These are phyloP conservation scores for Patella ulyssiponensis DNA, from an alignment of 2,888 invertebrate genomes.

Conservation along the genomic window DNA sequence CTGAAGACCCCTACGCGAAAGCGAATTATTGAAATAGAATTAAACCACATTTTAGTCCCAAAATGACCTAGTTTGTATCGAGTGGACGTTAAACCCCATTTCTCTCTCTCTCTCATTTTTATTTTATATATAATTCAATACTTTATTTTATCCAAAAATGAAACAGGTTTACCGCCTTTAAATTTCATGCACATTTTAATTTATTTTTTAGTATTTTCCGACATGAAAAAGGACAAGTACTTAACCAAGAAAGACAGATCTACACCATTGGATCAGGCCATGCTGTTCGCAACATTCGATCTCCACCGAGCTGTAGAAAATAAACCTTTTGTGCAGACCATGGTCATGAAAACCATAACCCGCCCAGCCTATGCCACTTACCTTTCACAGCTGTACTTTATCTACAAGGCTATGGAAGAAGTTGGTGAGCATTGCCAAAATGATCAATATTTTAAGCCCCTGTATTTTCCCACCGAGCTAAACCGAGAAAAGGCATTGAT, in stretches of 20 bases:
- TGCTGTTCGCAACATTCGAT: conserved; percentile 28
- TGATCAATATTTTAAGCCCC: conserved; percentile 29
- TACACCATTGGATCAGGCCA: conserved; percentile 14
- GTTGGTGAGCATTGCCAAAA: conserved; percentile 30
- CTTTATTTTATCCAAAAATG: no score
- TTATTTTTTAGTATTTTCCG: background rate
- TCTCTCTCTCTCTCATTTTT: no score
- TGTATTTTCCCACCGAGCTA: conserved; percentile 33
- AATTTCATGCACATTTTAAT: background rate
- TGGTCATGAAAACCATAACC: conserved; percentile 28
- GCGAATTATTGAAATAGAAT: no score
- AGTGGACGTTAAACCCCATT: no score
- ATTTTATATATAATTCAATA: no score
- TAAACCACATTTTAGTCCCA: no score
- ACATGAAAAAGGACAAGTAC: background rate
- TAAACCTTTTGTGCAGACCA: conserved; percentile 23
- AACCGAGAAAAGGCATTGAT: conserved; percentile 37
- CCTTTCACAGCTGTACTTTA: conserved; percentile 45
- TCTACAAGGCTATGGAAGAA: conserved; percentile 46
- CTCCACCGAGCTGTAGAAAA: conserved; percentile 37
- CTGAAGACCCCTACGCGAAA: no score
- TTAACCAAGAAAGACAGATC: background rate
- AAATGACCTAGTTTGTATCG: no score
- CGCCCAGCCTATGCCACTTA: conserved; percentile 29
- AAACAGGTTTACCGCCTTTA: no score